Evolutionary conservation across 2,888 invertebrate species (phyloP).

Genomic region (Chesias legatella): DNA sequence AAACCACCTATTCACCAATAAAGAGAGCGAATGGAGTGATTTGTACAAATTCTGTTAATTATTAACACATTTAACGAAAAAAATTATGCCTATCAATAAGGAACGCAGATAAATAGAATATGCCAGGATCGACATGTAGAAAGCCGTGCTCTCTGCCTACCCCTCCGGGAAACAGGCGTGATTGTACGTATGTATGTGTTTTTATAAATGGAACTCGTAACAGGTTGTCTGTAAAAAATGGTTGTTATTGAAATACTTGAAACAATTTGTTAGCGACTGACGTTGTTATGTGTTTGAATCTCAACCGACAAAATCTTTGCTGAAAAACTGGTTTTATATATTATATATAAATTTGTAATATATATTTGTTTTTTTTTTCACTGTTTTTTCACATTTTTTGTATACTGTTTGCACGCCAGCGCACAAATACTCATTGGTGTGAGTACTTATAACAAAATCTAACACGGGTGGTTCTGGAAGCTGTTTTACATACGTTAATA

Average conservation of each 20-base stretch:
- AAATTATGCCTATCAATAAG: too few species aligned
- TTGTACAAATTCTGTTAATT: too few species aligned
- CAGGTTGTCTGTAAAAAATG: conserved; percentile 10
- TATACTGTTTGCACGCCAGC: conserved; percentile 15
- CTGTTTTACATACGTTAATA: conserved; percentile 9
- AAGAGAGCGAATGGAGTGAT: too few species aligned
- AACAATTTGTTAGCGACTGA: neutral
- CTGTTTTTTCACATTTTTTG: conserved; percentile 14
- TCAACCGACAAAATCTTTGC: conserved; percentile 12
- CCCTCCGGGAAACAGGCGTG: too few species aligned
- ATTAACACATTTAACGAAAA: too few species aligned
- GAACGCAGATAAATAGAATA: too few species aligned
- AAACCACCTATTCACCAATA: too few species aligned
- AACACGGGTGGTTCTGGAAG: conserved; percentile 27
- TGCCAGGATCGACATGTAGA: too few species aligned
- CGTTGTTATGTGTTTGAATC: conserved; percentile 10
- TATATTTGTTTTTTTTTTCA: conserved; percentile 4
- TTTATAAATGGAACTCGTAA: conserved; percentile 1
- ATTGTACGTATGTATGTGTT: too few species aligned
- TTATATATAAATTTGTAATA: too few species aligned
- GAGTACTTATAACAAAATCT: conserved; percentile 25
- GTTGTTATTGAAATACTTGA: conserved; percentile 9
- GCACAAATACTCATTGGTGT: conserved; percentile 20
- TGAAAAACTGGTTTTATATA: too few species aligned
- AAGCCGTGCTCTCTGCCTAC: too few species aligned